Evolutionary conservation across 92 coral and sea anemone genomes (phyloP), one percentile per base, ranked within the genome.

Genomic region (Parazoanthus darwini): DNA sequence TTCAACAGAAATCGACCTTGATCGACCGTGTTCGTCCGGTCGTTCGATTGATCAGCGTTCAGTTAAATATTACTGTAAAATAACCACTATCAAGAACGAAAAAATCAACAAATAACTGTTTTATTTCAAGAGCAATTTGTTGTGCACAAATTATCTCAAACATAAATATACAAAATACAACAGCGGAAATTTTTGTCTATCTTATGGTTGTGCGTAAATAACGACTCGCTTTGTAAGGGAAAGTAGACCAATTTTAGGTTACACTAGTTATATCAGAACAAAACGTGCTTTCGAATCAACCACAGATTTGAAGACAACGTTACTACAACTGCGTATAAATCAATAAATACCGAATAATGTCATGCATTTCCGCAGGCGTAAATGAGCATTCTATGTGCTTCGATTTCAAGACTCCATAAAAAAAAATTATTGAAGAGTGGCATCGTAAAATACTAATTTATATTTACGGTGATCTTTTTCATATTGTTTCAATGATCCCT

Each of bases 361-460:
- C 46, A 2, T 39, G 1, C 51, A 48, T 48, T 48, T 48, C 51
- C 51, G 10, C 8, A 48, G 46, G 78, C 22, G 77, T 11, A 18
- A 75, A 76, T 38, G 80, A 76, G 46, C 80, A 76, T 20, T 76
- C 80, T 50, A 76, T 23, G 3, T 22, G n/a, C 22, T 76, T 76
- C 80, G 48, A 39, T 37, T 37, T 76, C 80, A 76, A 39, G 11
- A 8, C 51, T 76, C 51, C 80, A 20, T 39, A 26, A 54, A 38
- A 37, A 37, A 39, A 18, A 13, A 6, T 76, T 76, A n/a, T 76
- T 37, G 25, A 76, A 76, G 10, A 76, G 50, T 6, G 42, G 38
- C 51, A 38, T 76, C 51, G 14, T 25, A 8, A 75, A 75, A 38
- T 18, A 75, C 46, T 0, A 38, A 75, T 16, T 76, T 42, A 76